Conservation (phyloP, 2,113 vertebrate species). For the Furnarius figulus region DNA sequence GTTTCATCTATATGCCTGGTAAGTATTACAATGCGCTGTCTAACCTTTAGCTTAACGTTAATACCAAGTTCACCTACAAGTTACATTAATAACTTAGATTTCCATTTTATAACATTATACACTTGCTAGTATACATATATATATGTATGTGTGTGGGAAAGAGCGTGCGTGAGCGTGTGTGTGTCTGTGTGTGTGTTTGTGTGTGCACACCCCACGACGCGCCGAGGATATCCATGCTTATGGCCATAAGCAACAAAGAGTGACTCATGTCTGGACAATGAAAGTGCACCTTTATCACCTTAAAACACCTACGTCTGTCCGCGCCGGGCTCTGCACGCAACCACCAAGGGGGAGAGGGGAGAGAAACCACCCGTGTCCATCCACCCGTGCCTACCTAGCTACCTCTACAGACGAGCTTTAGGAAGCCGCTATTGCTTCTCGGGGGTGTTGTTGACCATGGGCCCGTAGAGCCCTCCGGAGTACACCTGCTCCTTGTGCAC, state of each 20-base stretch:
- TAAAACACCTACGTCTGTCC: slow-evolving; percentile 51
- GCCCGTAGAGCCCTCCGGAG: slow-evolving; percentile 88
- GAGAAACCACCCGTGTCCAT: neutral
- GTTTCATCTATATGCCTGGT: slow-evolving; percentile 77
- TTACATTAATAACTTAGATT: slow-evolving; percentile 94
- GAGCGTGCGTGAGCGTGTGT: neutral
- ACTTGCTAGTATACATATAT: slow-evolving; percentile 81
- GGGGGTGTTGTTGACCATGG: slow-evolving; percentile 92
- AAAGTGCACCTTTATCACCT: slow-evolving; percentile 77
- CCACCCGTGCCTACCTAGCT: slow-evolving; percentile 14
- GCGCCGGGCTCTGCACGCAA: neutral
- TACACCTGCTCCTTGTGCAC: slow-evolving; percentile 95
- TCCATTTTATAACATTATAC: slow-evolving; percentile 84
- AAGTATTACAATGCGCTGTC: slow-evolving; percentile 68
- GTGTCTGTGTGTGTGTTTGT: slow-evolving; percentile 10
- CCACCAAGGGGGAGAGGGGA: neutral
- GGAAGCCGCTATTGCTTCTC: slow-evolving; percentile 90
- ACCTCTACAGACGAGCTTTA: neutral
- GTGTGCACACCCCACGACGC: slow-evolving; percentile 65
- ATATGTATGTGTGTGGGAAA: slow-evolving; percentile 45
- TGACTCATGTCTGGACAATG: slow-evolving; percentile 74
- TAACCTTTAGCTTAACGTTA: slow-evolving; percentile 78
- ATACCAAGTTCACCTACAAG: slow-evolving; percentile 82
- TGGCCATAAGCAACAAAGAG: slow-evolving; percentile 79
- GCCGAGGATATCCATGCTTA: slow-evolving; percentile 75